These are phyloP conservation scores for Mesaphorura yosii DNA, from an alignment of 1,140 invertebrate genomes.

Conservation along the genomic window DNA sequence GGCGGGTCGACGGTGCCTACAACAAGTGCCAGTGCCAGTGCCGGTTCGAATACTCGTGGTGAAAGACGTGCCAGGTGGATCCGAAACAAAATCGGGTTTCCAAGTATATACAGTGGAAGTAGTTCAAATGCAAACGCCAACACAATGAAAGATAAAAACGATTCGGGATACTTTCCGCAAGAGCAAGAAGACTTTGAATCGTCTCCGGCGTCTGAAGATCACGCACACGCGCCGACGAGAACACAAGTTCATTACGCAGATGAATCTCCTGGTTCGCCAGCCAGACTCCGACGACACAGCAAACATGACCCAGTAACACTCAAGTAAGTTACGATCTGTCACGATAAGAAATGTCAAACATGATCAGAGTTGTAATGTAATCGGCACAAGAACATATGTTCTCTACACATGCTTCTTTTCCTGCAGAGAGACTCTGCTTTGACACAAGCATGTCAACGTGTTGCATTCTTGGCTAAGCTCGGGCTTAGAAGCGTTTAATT, in stretches of 20 bases:
- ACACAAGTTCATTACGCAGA: background rate
- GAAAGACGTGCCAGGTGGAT: constrained; percentile 14
- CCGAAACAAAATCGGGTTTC: constrained; percentile 7
- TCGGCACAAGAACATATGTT: background rate
- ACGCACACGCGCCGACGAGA: background rate
- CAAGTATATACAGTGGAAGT: background rate
- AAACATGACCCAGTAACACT: background rate
- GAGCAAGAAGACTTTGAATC: background rate
- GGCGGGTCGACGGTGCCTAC: background rate
- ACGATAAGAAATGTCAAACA: too few species aligned
- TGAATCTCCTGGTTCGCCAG: background rate
- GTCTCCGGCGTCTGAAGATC: background rate
- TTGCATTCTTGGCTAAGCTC: background rate
- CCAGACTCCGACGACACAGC: too few species aligned
- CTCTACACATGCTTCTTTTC: background rate
- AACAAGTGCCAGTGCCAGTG: too few species aligned
- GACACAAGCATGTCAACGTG: too few species aligned
- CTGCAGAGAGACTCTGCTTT: background rate
- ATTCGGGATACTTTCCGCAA: background rate
- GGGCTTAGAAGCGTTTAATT: background rate
- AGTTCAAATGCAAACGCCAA: background rate
- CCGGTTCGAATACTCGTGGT: too few species aligned
- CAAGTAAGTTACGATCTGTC: background rate
- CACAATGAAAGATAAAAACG: background rate
- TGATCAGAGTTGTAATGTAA: background rate